Base-by-base conservation (phyloP, 2,888 invertebrate species). In the Linyphia triangularis region DNA sequence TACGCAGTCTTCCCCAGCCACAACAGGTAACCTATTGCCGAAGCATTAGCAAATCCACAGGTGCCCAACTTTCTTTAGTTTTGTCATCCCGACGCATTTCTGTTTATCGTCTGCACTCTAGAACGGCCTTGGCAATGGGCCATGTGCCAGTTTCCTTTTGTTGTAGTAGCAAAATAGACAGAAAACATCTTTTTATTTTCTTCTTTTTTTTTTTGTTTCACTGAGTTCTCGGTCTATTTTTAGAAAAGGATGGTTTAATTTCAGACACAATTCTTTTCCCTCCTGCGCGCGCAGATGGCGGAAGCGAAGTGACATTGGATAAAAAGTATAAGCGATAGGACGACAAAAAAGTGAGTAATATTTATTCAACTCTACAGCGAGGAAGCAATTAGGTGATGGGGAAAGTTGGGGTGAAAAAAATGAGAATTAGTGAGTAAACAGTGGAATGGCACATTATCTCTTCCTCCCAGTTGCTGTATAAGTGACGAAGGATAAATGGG, bases 161-260 rank as follows among this genome's bases (percentile, higher is more conserved):
- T 70, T 70, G 70, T 70, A 26, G 70, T 24, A n/a, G n/a, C n/a
- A n/a, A n/a, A n/a, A n/a, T 6, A 61, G 24, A 9, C 16, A 51
- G 7, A 9, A 10, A 61, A 9, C 10, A 3, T 24, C 22, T n/a
- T 13, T 72, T 51, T 43, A 9, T 28, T 73, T 33, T 59, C 22
- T 75, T n/a, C 24, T 61, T 37, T 13, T 63, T 51, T 33, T 7
- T 81, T 57, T 57, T 81, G 69, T 81, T 69, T n/a, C n/a, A n/a
- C n/a, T n/a, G n/a, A 69, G 33, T 24, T 26, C n/a, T 9, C 28
- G 57, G n/a, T 40, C 67, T 81, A 81, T 81, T 81, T 81, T 57
- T 69, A 69, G 81, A 43, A 51, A 19, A 57, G 59, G 81, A 69
- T 57, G 57, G 63, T 30, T 81, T 69, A 81, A 63, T 77, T 77